Conservation (phyloP, 2,797 vertebrate genomes). For the Catamblyrhynchus diadema region DNA sequence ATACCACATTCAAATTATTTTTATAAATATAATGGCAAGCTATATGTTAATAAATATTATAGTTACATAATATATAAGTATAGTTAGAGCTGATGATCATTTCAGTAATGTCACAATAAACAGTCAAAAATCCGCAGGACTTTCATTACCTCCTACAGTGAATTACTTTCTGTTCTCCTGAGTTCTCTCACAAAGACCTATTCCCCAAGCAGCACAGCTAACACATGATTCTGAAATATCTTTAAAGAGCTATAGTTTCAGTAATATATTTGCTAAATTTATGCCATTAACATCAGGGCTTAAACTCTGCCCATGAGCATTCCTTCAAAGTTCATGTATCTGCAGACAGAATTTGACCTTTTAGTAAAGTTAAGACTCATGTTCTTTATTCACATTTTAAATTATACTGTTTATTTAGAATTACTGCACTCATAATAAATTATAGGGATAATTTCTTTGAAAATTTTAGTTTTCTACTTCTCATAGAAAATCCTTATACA, state of each 20-base stretch:
- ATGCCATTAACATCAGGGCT: background rate
- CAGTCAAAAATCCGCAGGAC: background rate
- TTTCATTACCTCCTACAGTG: background rate
- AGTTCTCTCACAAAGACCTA: background rate
- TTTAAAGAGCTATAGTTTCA: background rate
- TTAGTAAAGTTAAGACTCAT: background rate
- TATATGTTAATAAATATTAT: background rate
- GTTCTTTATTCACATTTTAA: background rate
- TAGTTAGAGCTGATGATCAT: background rate
- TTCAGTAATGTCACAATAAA: background rate
- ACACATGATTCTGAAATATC: background rate
- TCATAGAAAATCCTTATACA: background rate
- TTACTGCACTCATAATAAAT: background rate
- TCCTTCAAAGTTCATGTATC: background rate
- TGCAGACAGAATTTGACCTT: background rate
- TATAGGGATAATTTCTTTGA: background rate
- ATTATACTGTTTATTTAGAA: background rate
- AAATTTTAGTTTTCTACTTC: background rate
- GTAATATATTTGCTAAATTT: conserved; percentile 1
- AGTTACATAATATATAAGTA: background rate
- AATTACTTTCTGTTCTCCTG: background rate
- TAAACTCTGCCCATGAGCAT: background rate
- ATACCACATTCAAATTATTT: background rate
- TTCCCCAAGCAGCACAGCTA: background rate
- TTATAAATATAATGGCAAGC: background rate